Conservation (phyloP, 2,797 vertebrate species). For the Orestias chungarensis region DNA sequence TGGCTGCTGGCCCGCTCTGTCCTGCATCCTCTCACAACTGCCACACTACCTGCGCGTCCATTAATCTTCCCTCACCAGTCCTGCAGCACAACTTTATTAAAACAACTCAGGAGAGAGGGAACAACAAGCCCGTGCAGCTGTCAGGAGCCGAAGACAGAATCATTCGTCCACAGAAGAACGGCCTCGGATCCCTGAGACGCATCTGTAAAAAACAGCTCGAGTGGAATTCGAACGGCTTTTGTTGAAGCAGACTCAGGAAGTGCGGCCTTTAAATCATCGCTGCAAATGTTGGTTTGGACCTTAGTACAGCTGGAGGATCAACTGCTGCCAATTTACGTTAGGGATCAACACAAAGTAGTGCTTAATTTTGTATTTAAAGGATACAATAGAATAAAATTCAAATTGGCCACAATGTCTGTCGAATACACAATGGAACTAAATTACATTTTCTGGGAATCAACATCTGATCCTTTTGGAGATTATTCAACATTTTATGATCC, state of each 20-base stretch:
- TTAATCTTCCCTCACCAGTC: conserved; percentile 98
- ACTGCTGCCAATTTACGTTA: not conserved
- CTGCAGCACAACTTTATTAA: conserved; percentile 96
- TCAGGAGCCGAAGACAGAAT: conserved; percentile 91
- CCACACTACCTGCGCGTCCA: conserved; percentile 92
- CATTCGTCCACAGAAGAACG: conserved; percentile 83
- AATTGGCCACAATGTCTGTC: not conserved
- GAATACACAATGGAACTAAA: not conserved
- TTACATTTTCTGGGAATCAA: not conserved
- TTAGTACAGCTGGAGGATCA: conserved; percentile 61
- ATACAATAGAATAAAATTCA: not conserved
- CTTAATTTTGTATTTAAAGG: not conserved
- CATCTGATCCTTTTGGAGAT: not conserved
- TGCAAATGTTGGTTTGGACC: conserved; percentile 82
- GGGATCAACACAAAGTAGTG: not conserved
- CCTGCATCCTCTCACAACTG: conserved; percentile 93
- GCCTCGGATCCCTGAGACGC: conserved; percentile 83
- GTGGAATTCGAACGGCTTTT: conserved; percentile 84
- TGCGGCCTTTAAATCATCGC: conserved; percentile 59
- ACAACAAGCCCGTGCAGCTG: conserved; percentile 91
- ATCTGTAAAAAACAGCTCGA: conserved; percentile 86
- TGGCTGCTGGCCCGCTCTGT: conserved; percentile 92
- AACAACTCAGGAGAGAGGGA: conserved; percentile 85
- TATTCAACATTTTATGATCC: not conserved
- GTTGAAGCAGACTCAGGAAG: conserved; percentile 79